Percentiles rank a stretch among this genome's conserved stretches.
Conservation (phyloP, 2,113 vertebrate genomes). For the Nerophis ophidion region DNA sequence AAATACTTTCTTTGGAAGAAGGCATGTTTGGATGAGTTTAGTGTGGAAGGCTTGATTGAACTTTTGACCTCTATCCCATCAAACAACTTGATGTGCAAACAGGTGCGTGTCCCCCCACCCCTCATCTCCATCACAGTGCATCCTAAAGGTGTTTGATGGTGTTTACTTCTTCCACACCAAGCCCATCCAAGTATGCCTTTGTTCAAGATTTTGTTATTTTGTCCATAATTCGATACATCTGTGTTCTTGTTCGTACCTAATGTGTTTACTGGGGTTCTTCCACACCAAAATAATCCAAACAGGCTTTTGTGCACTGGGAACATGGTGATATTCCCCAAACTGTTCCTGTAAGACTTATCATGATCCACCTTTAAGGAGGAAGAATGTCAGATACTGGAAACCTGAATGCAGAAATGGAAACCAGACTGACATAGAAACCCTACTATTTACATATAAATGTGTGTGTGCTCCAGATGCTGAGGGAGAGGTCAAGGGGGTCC, state of each 20-base stretch:
- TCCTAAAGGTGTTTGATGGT: neutral
- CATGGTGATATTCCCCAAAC: no score
- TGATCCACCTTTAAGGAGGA: neutral
- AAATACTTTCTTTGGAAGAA: neutral
- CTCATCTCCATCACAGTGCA: neutral
- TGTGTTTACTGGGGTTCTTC: no score
- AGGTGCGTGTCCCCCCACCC: neutral
- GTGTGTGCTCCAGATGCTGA: conserved; percentile 77
- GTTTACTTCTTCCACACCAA: neutral
- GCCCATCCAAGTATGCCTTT: neutral
- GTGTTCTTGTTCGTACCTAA: neutral
- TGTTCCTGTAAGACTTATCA: no score
- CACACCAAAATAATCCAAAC: no score
- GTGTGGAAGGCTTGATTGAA: no score
- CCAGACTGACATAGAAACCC: conserved; percentile 46
- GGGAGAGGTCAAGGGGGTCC: conserved; percentile 85
- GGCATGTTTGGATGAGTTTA: no score
- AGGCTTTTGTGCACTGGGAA: no score
- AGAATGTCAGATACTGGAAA: conserved; percentile 42
- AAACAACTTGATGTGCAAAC: no score
- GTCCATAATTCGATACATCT: neutral
- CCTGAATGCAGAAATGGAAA: conserved; percentile 30
- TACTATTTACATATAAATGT: conserved; percentile 11
- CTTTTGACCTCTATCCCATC: no score
- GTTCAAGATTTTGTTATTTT: neutral